Base-by-base conservation (phyloP, 2,888 invertebrate genomes). In the Limnephilus rhombicus region DNA sequence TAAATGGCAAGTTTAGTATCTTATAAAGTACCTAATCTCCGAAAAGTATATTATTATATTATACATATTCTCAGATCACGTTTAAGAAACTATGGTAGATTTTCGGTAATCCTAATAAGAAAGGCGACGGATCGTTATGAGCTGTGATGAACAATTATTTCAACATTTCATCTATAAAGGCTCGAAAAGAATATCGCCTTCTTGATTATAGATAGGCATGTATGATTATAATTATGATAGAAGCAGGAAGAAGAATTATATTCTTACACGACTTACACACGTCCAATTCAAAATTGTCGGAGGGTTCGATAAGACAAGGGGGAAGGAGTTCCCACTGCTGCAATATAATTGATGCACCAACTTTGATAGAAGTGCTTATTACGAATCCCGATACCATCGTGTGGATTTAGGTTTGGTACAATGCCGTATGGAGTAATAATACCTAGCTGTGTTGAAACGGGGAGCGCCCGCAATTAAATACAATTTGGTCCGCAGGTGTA, bases 401-500 rank as follows among this genome's bases (percentile, higher is more conserved):
- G 86, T 68, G 68, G 68, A 68, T 68, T n/a, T 86, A 45, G 45
- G 49, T 86, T 86, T 34, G 49, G 87, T 87, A 87, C 37, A 45
- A 86, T 49, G 34, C 31, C 53, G 31, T 31, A 18, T n/a, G 85
- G 37, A 18, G 34, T 45, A 85, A 41, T 85, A 37, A 15, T 34
- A 53, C n/a, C 41, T 87, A 87, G 53, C 87, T n/a, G 68, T n/a
- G 86, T 87, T 45, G 31, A 31, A 68, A 68, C 68, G 87, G 34
- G 34, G 13, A 34, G 87, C 15, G 18, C 87, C 87, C 68, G 34
- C 87, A 87, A 87, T 87, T 87, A 87, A 49, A 34, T 87, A 53
- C 53, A 68, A 29, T 29, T 53, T 53, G 87, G 87, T 29, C 53
- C n/a, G 45, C 86, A 87, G 87, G 87, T 87, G 87, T 87, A 87